phyloP scores from a whole-genome alignment of 64 coral and sea anemone species.

The Montipora cactus region DNA sequence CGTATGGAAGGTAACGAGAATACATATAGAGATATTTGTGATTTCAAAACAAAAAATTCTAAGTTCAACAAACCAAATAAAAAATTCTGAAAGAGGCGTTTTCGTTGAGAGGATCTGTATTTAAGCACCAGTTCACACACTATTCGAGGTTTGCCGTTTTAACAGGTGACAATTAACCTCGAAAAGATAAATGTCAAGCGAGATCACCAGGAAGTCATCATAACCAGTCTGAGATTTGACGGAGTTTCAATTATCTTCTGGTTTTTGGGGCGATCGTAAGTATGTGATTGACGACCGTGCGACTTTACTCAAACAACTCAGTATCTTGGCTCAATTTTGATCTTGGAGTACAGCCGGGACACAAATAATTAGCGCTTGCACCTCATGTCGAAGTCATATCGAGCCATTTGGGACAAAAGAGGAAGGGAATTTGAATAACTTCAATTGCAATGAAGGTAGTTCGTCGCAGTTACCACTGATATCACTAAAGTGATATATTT shows the following conservation, averaged over 20 bases:
- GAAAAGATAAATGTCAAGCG: not conserved
- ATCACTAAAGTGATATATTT: too few relatives aligned
- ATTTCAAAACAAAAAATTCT: not conserved
- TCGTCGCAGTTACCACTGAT: too few relatives aligned
- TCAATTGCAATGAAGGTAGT: too few relatives aligned
- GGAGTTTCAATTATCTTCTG: not conserved
- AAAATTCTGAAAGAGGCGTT: not conserved
- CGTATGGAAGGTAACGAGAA: too few relatives aligned
- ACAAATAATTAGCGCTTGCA: not conserved
- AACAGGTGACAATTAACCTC: slow-evolving; percentile 18
- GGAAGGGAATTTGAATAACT: not conserved
- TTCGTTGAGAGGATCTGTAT: not conserved
- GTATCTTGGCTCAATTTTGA: not conserved
- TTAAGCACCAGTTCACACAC: not conserved
- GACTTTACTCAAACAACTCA: not conserved
- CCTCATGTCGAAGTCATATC: not conserved
- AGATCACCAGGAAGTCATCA: not conserved
- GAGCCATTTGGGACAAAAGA: not conserved
- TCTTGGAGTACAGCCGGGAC: not conserved
- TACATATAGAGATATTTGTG: too few relatives aligned
- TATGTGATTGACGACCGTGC: not conserved
- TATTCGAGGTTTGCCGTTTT: not conserved
- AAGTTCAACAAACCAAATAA: not conserved
- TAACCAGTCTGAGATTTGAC: not conserved
- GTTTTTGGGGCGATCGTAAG: not conserved